Percentiles rank a stretch among this genome's conserved stretches.
phyloP scores from a whole-genome alignment of 2,888 invertebrate genomes.

The Conus canariensis region DNA sequence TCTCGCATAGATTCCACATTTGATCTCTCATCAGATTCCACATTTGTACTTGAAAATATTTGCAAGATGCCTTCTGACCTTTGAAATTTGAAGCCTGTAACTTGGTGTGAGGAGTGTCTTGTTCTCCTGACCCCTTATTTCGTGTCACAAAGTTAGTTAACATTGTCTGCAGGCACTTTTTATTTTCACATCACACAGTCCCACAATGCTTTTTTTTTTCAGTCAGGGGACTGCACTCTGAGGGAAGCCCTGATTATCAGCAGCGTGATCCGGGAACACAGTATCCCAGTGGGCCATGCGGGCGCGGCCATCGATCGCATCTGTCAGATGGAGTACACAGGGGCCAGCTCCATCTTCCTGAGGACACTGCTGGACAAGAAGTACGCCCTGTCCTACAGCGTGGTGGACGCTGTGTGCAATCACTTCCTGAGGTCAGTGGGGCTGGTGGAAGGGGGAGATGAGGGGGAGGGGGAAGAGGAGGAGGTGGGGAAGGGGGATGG shows the following conservation, averaged over 20 bases:
- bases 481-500: no score
- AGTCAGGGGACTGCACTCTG: constrained; percentile 91
- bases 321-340: constrained; percentile 93
- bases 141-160: no score
- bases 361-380: constrained; percentile 97
- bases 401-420: constrained; percentile 95
- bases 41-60: no score
- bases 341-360: constrained; percentile 96
- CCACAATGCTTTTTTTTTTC: not conserved
- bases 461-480: no score
- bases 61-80: no score
- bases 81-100: no score
- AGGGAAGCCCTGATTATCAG: constrained; percentile 97
- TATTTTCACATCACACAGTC: no score
- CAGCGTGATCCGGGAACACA: constrained; percentile 92
- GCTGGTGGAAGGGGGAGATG: not conserved
- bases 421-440: constrained; percentile 91
- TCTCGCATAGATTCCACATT: no score
- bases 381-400: constrained; percentile 96
- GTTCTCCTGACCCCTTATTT: no score
- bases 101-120: no score
- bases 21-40: no score
- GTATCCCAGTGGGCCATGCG: constrained; percentile 96
- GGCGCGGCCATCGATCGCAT: constrained; percentile 96
- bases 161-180: no score